Percentiles rank a stretch among this genome's conserved stretches.
Conservation (phyloP, 2,113 vertebrate species). For the Diadophis punctatus region DNA sequence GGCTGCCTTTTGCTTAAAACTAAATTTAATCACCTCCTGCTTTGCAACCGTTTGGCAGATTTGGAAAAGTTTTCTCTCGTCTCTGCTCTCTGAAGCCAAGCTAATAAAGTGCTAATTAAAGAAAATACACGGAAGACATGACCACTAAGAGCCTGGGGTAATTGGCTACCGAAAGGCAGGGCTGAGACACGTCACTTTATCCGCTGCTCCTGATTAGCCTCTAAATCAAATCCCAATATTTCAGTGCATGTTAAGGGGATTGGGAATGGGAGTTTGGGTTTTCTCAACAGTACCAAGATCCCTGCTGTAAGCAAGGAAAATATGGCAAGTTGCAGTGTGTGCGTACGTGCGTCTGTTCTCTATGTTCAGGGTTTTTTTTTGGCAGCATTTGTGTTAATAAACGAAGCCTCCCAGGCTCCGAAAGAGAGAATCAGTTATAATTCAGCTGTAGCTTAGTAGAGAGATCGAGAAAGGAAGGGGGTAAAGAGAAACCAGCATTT, state of each 20-base stretch:
- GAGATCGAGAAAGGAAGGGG: constrained; percentile 40
- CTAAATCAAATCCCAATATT: constrained; percentile 85
- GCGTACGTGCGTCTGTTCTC: not conserved
- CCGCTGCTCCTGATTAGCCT: constrained; percentile 80
- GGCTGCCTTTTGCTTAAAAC: constrained; percentile 59
- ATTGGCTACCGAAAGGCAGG: constrained; percentile 86
- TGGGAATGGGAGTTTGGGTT: constrained; percentile 56
- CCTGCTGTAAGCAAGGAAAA: constrained; percentile 60
- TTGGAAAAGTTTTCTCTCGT: constrained; percentile 63
- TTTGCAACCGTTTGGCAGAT: constrained; percentile 70
- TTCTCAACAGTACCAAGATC: constrained; percentile 53
- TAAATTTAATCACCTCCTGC: constrained; percentile 74
- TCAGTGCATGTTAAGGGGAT: constrained; percentile 70
- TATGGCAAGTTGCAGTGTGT: constrained; percentile 34
- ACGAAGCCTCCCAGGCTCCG: constrained; percentile 32
- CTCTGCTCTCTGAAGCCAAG: constrained; percentile 72
- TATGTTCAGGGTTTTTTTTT: not conserved
- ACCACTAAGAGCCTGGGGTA: constrained; percentile 82
- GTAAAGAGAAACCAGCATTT: constrained; percentile 24
- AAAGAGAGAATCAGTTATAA: not conserved
- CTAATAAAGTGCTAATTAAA: constrained; percentile 90
- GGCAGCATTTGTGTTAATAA: constrained; percentile 44
- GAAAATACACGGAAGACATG: constrained; percentile 80
- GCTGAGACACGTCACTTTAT: constrained; percentile 69
- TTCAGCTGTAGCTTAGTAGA: constrained; percentile 47